Base-by-base conservation (phyloP, 92 coral and sea anemone species). In the Zoanthus sociatus region DNA sequence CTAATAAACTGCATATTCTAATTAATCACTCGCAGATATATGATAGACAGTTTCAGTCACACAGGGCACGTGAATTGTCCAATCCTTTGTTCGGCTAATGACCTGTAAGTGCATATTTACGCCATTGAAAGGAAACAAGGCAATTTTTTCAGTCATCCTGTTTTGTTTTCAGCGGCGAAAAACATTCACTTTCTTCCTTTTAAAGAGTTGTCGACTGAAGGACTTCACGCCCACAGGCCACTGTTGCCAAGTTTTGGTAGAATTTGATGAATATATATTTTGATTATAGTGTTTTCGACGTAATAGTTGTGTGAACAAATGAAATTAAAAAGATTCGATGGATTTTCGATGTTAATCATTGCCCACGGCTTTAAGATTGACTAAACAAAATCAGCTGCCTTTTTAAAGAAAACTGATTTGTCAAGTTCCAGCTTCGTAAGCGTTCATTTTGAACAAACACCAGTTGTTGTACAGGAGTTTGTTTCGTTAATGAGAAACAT, bases 311-410 rank as follows among this genome's bases (percentile, higher is more conserved):
- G 85, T 81, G 61, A 46, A 81, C 26, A 64, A 8, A 77, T 5
- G 20, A 54, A 63, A 33, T 26, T 53, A 9, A 16, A 47, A 48
- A 37, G 61, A 66, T 81, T 64, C 66, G 85, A 81, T 81, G 58
- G 85, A 14, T 67, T 64, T 18, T 37, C n/a, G 75, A 20, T 81
- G n/a, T 81, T 21, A 63, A 71, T 44, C 58, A 64, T 81, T 26
- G 51, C 84, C 84, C 13, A 16, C 42, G 85, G 85, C 75, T 11
- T 63, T 21, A 33, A 32, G 55, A 78, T 44, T 64, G 66, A 81
- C 85, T 18, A 81, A 50, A 67, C 37, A 81, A 66, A 30, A 7
- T 13, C 63, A 81, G 85, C 85, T 45, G 72, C 55, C n/a, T 30
- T 31, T n/a, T 15, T 9, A 7, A 46, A 12, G 73, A 15, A 79